phyloP scores from a whole-genome alignment of 2,888 invertebrate genomes.

The Dichetophora obliterata region DNA sequence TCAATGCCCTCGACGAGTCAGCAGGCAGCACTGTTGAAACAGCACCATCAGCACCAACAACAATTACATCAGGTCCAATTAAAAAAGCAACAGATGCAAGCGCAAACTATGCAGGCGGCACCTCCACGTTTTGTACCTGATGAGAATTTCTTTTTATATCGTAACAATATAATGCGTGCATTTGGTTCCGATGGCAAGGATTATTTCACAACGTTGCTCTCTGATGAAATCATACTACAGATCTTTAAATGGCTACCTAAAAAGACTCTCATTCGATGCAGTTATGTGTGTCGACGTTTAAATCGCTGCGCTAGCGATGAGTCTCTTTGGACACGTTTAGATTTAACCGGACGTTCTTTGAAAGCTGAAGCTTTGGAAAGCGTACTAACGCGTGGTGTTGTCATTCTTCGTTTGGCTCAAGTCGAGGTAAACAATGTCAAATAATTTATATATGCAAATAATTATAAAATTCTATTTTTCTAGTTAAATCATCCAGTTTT shows the following conservation, averaged over 20 bases:
- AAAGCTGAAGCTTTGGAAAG: constrained; percentile 79
- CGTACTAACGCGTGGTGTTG: constrained; percentile 82
- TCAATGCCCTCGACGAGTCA: constrained; percentile 62
- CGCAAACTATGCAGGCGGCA: constrained; percentile 5
- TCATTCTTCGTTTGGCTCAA: constrained; percentile 83
- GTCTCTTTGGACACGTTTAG: constrained; percentile 87
- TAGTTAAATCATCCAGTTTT: constrained; percentile 73
- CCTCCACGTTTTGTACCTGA: constrained; percentile 54
- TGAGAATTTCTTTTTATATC: constrained; percentile 67
- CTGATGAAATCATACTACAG: constrained; percentile 88
- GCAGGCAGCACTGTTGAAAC: constrained; percentile 56
- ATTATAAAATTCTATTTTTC: constrained; percentile 20
- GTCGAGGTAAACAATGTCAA: constrained; percentile 74
- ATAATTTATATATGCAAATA: neutral
- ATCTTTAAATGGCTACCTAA: constrained; percentile 89
- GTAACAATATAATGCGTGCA: constrained; percentile 56
- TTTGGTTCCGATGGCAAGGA: constrained; percentile 70
- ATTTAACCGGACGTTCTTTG: constrained; percentile 80
- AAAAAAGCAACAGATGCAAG: constrained; percentile 18
- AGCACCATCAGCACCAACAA: constrained; percentile 44
- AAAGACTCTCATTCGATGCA: constrained; percentile 77
- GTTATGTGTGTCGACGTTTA: constrained; percentile 84
- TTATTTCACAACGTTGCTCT: constrained; percentile 77
- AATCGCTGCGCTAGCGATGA: constrained; percentile 85
- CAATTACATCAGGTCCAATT: constrained; percentile 39